Percentiles rank a stretch among this genome's conserved stretches.
These are phyloP conservation scores for Apogon talboti DNA, from an alignment of 2,797 vertebrate species.

Conservation along the genomic window DNA sequence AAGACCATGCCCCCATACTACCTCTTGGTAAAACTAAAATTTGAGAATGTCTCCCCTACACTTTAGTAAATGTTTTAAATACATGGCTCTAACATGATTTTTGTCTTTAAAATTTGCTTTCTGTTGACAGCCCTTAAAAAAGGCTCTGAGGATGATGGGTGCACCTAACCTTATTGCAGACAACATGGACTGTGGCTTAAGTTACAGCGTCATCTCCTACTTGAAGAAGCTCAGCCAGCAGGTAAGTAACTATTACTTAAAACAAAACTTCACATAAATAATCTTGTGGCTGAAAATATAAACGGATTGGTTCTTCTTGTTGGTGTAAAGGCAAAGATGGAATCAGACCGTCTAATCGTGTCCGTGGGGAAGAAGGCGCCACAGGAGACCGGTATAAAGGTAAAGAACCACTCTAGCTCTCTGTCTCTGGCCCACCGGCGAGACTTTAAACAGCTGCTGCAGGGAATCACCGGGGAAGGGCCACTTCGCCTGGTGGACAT, in stretches of 20 bases:
- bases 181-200: slow-evolving; percentile 98
- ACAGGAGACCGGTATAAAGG: slow-evolving; percentile 95
- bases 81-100: slow-evolving; percentile 4
- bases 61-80: neutral
- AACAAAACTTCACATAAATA: neutral
- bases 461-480: slow-evolving; percentile 91
- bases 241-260: slow-evolving; percentile 77
- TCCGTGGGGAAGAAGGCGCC: slow-evolving; percentile 97
- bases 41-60: neutral
- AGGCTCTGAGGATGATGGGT: slow-evolving; percentile 99
- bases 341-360: slow-evolving; percentile 94
- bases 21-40: slow-evolving; percentile 88
- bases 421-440: slow-evolving; percentile 89
- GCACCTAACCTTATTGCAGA: slow-evolving; percentile 97
- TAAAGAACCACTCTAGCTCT: slow-evolving; percentile 92
- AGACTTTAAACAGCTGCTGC: slow-evolving; percentile 93
- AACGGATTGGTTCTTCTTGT: neutral
- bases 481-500: slow-evolving; percentile 88
- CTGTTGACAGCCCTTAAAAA: slow-evolving; percentile 93
- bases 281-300: neutral
- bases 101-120: slow-evolving; percentile 16
- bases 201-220: slow-evolving; percentile 98
- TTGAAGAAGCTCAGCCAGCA: slow-evolving; percentile 99
- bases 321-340: slow-evolving; percentile 91
- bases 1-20: slow-evolving; percentile 99